These are phyloP conservation scores for Cassiopea andromeda DNA, from an alignment of 30 jellyfish, hydroid and myxozoan genomes.

Conservation along the genomic window DNA sequence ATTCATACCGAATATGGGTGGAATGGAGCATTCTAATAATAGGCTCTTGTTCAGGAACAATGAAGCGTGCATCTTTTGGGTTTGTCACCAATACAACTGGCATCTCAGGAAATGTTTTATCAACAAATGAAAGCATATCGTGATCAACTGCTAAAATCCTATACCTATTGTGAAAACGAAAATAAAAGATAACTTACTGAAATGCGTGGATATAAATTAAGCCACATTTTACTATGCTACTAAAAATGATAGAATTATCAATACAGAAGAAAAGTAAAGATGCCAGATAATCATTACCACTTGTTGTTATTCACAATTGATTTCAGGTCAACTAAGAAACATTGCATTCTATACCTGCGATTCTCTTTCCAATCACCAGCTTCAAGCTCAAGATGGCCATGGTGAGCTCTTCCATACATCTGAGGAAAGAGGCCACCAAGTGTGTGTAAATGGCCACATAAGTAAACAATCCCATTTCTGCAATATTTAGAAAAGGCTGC, in stretches of 20 bases:
- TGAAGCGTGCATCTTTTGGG: constrained; percentile 82
- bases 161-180: constrained; percentile 52
- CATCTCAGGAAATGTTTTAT: constrained; percentile 53
- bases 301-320: neutral
- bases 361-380: constrained; percentile 93
- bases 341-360: constrained; percentile 75
- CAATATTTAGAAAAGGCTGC: neutral
- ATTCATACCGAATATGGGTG: constrained; percentile 83
- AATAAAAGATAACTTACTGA: too few species aligned
- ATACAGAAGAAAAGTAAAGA: neutral
- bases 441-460: constrained; percentile 95
- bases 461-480: constrained; percentile 78
- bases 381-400: constrained; percentile 91
- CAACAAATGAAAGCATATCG: constrained; percentile 86
- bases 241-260: neutral
- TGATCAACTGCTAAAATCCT: constrained; percentile 90
- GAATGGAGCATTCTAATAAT: constrained; percentile 47
- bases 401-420: constrained; percentile 80
- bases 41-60: constrained; percentile 51
- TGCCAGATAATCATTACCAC: neutral
- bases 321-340: too few species aligned
- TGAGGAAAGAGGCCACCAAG: constrained; percentile 81
- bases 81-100: constrained; percentile 85
- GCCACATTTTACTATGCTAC: neutral
- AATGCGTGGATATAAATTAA: neutral